Conservation (phyloP, 2,113 vertebrate genomes). For the Puffinus mauretanicus region DNA sequence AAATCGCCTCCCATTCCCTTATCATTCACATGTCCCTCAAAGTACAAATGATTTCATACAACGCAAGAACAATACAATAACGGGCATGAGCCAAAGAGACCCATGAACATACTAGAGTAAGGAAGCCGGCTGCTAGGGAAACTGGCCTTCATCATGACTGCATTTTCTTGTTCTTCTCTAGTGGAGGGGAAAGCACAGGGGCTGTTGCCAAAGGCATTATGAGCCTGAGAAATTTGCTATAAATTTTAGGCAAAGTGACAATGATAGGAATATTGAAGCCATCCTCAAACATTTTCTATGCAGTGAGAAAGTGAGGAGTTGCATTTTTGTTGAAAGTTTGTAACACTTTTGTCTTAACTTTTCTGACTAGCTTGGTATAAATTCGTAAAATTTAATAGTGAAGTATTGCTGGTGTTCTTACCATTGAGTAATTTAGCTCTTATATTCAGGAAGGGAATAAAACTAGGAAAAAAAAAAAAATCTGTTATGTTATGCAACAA, state of each 20-base stretch:
- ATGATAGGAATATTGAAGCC: not conserved
- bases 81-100: not conserved
- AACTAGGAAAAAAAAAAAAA: not conserved
- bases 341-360: not conserved
- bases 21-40: not conserved
- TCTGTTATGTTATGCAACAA: not conserved
- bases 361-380: not conserved
- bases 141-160: not conserved
- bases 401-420: not conserved
- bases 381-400: not conserved
- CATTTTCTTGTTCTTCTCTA: slow-evolving; percentile 10
- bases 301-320: not conserved
- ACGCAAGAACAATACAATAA: not conserved
- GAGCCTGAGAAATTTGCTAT: not conserved
- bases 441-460: not conserved
- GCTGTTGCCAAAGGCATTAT: not conserved
- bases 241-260: not conserved
- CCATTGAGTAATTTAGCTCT: not conserved
- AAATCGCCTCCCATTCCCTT: slow-evolving; percentile 3
- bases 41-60: not conserved
- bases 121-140: not conserved
- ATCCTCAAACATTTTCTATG: not conserved
- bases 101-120: not conserved
- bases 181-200: not conserved
- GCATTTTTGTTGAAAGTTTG: not conserved